These are phyloP conservation scores for Melanostigma gelatinosum DNA, from an alignment of 2,113 vertebrate genomes.

Conservation along the genomic window DNA sequence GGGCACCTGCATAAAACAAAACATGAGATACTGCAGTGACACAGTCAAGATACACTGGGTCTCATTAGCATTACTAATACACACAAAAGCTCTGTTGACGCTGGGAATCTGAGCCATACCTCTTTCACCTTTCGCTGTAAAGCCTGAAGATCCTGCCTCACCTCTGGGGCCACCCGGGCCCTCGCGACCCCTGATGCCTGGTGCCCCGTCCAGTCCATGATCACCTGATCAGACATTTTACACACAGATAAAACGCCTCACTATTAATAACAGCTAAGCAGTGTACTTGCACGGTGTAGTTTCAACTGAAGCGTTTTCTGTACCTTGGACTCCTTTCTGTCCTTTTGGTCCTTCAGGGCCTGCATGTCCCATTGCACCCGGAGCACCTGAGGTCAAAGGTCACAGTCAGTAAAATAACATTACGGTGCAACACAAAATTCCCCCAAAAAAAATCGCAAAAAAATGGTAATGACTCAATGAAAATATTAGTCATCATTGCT, in stretches of 20 bases:
- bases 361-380: conserved; percentile 84
- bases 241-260: not conserved
- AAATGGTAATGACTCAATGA: not conserved
- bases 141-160: conserved; percentile 87
- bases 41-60: not conserved
- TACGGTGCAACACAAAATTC: not conserved
- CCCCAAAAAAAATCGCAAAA: not conserved
- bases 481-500: conserved; percentile 24
- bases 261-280: not conserved
- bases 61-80: not conserved
- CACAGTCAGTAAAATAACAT: conserved; percentile 23
- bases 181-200: conserved; percentile 90
- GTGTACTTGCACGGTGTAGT: not conserved
- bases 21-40: conserved; percentile 8
- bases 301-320: not conserved
- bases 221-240: conserved; percentile 84
- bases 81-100: not conserved
- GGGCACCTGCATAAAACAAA: conserved; percentile 76
- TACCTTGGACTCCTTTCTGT: conserved; percentile 92
- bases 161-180: conserved; percentile 89
- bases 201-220: conserved; percentile 86
- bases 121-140: conserved; percentile 93
- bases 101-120: conserved; percentile 73
- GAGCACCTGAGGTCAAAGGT: conserved; percentile 78
- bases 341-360: conserved; percentile 92